Evolutionary conservation across 2,888 invertebrate species (phyloP).

Genomic region (Ptilodon capucinus): DNA sequence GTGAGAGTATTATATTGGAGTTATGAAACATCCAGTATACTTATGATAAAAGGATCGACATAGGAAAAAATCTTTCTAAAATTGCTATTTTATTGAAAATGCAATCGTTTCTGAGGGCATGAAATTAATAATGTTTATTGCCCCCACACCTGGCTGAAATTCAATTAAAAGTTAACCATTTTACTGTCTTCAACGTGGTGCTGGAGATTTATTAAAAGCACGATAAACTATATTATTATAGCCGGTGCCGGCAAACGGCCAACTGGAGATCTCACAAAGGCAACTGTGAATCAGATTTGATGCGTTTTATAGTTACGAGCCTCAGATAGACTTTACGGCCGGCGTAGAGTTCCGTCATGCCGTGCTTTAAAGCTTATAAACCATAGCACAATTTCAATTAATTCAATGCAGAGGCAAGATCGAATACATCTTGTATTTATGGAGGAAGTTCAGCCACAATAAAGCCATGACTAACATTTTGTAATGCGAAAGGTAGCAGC

Average conservation of each 20-base stretch:
- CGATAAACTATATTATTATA: slow-evolving; percentile 64
- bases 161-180: slow-evolving; percentile 69
- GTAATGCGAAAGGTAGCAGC: background rate
- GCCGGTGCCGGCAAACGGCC: slow-evolving; percentile 50
- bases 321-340: slow-evolving; percentile 61
- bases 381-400: slow-evolving; percentile 41
- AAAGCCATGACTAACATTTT: background rate
- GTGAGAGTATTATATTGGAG: no score
- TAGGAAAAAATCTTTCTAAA: no score
- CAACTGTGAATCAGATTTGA: slow-evolving; percentile 67
- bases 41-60: no score
- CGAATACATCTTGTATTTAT: slow-evolving; percentile 11
- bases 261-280: slow-evolving; percentile 61
- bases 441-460: background rate
- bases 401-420: slow-evolving; percentile 26
- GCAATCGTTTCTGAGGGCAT: slow-evolving; percentile 37
- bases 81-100: slow-evolving; percentile 26
- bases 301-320: slow-evolving; percentile 67
- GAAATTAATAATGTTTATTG: slow-evolving; percentile 56
- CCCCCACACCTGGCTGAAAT: slow-evolving; percentile 62
- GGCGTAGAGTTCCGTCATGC: slow-evolving; percentile 46
- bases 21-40: no score
- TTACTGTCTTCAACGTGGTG: slow-evolving; percentile 52
- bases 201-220: slow-evolving; percentile 61
- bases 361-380: slow-evolving; percentile 41